Base-by-base conservation (phyloP, 2,888 invertebrate genomes). In the Petrolisthes cinctipes region DNA sequence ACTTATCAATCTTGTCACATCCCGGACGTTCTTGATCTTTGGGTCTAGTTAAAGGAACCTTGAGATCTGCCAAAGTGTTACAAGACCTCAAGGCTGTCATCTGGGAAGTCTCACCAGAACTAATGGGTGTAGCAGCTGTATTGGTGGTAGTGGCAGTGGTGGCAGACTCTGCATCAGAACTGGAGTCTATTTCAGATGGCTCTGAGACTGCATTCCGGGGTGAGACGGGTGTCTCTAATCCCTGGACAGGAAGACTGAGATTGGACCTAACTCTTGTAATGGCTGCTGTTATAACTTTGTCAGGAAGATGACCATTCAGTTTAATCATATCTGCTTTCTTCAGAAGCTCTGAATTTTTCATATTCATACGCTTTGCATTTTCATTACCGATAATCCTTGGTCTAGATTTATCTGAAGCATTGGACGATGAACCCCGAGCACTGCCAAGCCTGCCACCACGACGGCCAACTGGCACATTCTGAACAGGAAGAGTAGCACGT, bases 201-300 rank as follows among this genome's bases (percentile, higher is more conserved):
- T 84, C 83, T 23, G 88, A 88, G 20, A 85, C 76, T 4, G 88
- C 88, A 61, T 81, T 86, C 37, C 86, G 71, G 20, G 86, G 86
- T 14, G 86, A 86, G 56, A 86, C 61, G 5, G 88, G 88, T 57
- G 84, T 23, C 66, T 88, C 84, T 5, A 82, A 80, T 7, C 84
- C 82, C 82, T 84, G 88, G 57, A 82, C 79, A 51, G 88, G 88
- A 88, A 88, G 88, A 88, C 88, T 88, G 23, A 88, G 84, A 75
- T 88, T 88, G 37, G 88, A 88, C 54, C 84, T 80, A 37, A 88
- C 88, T 17, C 88, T 79, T 37, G 83, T 88, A 20, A 88, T 88
- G 79, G 88, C 84, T 4, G 88, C 88, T n/a, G 84, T 88, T 76
- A 88, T 84, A 68, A 85, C 81, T 56, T 88, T 88, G 61, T 88